phyloP scores from a whole-genome alignment of 2,888 invertebrate species.

The Mycalesis mineus region DNA sequence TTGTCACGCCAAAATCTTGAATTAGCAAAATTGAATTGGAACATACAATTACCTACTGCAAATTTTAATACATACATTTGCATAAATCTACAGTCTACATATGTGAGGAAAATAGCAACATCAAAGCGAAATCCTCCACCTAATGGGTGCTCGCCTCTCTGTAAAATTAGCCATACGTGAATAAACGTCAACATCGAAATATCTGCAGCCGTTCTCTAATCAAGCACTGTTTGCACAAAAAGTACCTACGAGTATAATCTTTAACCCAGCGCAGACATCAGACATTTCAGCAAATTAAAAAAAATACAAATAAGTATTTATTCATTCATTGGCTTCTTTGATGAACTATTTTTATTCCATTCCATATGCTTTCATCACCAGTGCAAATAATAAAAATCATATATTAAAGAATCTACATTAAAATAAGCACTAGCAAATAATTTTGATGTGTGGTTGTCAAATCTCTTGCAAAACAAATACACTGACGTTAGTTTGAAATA shows the following conservation, averaged over 20 bases:
- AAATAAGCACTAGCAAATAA: no score
- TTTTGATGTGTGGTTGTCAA: no score
- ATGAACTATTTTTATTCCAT: no score
- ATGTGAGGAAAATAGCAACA: constrained; percentile 12
- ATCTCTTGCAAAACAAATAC: no score
- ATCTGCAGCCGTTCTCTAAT: constrained; percentile 67
- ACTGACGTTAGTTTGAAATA: no score
- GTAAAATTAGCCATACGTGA: constrained; percentile 60
- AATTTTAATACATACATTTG: neutral
- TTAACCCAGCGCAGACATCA: constrained; percentile 37
- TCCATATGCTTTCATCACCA: no score
- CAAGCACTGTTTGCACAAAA: constrained; percentile 74
- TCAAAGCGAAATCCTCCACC: constrained; percentile 54
- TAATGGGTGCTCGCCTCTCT: constrained; percentile 33
- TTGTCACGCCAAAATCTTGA: no score
- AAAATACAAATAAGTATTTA: no score
- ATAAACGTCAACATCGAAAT: constrained; percentile 50
- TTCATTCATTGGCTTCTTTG: no score
- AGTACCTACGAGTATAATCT: constrained; percentile 47
- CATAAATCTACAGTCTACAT: neutral
- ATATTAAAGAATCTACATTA: no score
- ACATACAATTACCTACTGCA: neutral
- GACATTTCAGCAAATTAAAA: neutral
- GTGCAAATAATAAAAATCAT: no score
- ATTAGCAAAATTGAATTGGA: no score